Evolutionary conservation across 2,113 vertebrate genomes (phyloP).

Genomic region (Heterocephalus glaber): DNA sequence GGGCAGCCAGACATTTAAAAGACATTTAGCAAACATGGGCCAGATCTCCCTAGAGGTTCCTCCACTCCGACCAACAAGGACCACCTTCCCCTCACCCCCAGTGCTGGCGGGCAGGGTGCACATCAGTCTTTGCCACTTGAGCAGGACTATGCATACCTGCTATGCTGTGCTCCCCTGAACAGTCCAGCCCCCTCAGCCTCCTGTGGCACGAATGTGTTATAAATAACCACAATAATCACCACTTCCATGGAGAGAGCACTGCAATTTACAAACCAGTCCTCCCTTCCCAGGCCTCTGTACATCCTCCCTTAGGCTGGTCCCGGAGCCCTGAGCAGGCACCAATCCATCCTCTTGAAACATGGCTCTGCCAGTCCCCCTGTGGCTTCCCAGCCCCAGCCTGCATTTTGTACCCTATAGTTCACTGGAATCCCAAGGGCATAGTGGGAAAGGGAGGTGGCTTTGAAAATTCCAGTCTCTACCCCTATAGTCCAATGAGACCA

Average conservation of each 20-base stretch:
- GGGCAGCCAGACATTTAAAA: background rate
- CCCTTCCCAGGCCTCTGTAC: background rate
- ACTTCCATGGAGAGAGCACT: background rate
- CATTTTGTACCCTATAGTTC: background rate
- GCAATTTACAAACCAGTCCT: background rate
- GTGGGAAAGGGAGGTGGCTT: background rate
- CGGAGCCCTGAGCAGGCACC: background rate
- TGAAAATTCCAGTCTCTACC: background rate
- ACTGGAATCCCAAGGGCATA: background rate
- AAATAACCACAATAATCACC: slow-evolving; percentile 63
- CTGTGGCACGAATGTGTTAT: slow-evolving; percentile 48
- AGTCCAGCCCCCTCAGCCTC: slow-evolving; percentile 53
- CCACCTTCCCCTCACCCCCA: background rate
- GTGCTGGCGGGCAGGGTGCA: background rate
- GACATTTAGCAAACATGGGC: background rate
- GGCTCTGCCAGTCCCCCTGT: background rate
- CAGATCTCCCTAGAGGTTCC: background rate
- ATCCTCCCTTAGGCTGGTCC: slow-evolving; percentile 20
- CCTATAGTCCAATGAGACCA: background rate
- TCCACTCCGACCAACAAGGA: background rate
- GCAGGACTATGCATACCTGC: background rate
- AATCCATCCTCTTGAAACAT: background rate
- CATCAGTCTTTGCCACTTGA: background rate
- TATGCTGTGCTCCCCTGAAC: background rate
- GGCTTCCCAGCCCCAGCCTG: background rate